Base-by-base conservation (phyloP, 1,140 invertebrate genomes). In the Zaprionus africanus region DNA sequence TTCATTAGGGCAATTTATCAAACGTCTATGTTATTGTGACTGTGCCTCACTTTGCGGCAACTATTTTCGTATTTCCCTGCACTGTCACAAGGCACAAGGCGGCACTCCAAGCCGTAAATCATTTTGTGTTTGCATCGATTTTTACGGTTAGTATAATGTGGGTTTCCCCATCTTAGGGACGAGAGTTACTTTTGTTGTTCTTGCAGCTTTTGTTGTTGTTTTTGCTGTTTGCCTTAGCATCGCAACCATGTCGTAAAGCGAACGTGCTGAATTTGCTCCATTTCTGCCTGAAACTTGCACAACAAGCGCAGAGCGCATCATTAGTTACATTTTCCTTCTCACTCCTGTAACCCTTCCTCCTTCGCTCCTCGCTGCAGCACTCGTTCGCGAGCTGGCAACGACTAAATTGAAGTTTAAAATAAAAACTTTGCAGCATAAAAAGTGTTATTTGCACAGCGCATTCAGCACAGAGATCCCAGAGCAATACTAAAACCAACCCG, bases 211-310 rank as follows among this genome's bases (percentile, higher is more conserved):
- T 65, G 31, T 28, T 46, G 11, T 49, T 15, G 36, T 46, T 64
- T 15, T 28, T 63, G 6, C 22, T 63, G 34, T 64, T 49, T 53
- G 38, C 53, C 51, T 49, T 51, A 38, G 11, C 9, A 22, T 49
- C 17, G 43, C 58, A 31, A 60, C 36, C 59, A 41, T 62, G 62
- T 61, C 57, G 51, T 61, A 71, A 54, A 59, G 63, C 51, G 77
- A 81, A 90, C 85, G 85, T 90, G 85, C 85, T 85, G 79, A 90
- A 88, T 90, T 88, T 90, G 85, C 76, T 85, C 84, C 85, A 85
- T 90, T 88, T 88, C 68, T 51, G 57, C 68, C 46, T 41, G 60
- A 79, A 87, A 83, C 62, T 87, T 83, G 78, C 77, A 87, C 74
- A 86, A 79, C 82, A 73, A 86, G 76, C 62, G 63, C 41, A 49